phyloP scores from a whole-genome alignment of 1,140 invertebrate genomes.

The Drosophila repleta region DNA sequence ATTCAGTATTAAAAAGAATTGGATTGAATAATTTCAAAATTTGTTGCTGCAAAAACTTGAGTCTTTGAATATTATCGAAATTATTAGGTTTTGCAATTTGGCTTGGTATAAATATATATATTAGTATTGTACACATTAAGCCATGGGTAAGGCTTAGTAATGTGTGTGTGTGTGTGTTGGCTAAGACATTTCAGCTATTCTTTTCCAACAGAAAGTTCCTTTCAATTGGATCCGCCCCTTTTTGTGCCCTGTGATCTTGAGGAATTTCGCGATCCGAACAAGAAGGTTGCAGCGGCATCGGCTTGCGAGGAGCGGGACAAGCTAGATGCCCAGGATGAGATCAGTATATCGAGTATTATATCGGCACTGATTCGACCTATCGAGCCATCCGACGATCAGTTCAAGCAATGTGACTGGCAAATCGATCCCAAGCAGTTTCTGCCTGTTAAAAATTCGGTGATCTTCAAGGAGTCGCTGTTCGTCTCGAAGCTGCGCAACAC shows the following conservation, averaged over 20 bases:
- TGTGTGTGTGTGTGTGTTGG: neutral
- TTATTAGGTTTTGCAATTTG: no score
- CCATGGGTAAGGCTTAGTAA: conserved; percentile 8
- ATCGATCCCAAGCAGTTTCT: conserved; percentile 67
- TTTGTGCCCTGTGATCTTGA: conserved; percentile 58
- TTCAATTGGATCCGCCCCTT: conserved; percentile 55
- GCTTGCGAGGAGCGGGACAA: conserved; percentile 55
- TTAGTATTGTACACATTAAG: no score
- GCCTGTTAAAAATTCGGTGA: conserved; percentile 58
- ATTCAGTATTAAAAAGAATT: no score
- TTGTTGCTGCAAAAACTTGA: no score
- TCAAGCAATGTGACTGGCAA: conserved; percentile 53
- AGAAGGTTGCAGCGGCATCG: conserved; percentile 6
- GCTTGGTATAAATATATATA: no score
- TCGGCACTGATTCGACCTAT: conserved; percentile 59
- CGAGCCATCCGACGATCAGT: conserved; percentile 58
- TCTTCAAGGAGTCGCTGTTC: conserved; percentile 68
- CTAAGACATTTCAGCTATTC: neutral
- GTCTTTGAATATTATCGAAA: no score
- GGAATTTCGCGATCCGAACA: conserved; percentile 34
- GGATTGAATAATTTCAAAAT: no score
- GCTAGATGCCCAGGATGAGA: conserved; percentile 72
- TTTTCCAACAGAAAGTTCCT: neutral
- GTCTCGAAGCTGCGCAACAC: conserved; percentile 63
- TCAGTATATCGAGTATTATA: conserved; percentile 76